phyloP scores from a whole-genome alignment of 2,113 vertebrate genomes.

The Panthera tigris region DNA sequence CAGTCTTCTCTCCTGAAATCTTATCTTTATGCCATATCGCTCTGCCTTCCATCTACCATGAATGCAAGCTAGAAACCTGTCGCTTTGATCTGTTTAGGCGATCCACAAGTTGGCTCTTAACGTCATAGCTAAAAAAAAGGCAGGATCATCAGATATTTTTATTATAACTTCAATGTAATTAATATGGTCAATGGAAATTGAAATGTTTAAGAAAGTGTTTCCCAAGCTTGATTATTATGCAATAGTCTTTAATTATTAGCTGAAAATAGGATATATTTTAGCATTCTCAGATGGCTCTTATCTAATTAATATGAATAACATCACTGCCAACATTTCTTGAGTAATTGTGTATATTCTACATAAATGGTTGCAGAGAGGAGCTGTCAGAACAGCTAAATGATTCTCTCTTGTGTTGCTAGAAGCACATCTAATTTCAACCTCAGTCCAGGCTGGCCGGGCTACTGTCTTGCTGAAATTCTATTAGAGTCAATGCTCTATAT shows the following conservation, averaged over 20 bases:
- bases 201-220: constrained; percentile 67
- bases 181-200: neutral
- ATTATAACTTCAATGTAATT: constrained; percentile 55
- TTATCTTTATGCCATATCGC: neutral
- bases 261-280: constrained; percentile 50
- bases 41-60: neutral
- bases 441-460: neutral
- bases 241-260: constrained; percentile 30
- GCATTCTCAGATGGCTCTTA: constrained; percentile 62
- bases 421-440: constrained; percentile 48
- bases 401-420: constrained; percentile 21
- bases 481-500: neutral
- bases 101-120: neutral
- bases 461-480: constrained; percentile 46
- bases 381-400: constrained; percentile 44
- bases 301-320: constrained; percentile 76
- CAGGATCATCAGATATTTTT: neutral
- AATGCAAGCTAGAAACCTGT: neutral
- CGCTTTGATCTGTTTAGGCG: neutral
- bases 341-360: constrained; percentile 63
- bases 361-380: constrained; percentile 63
- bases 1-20: neutral
- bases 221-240: constrained; percentile 3
- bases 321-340: constrained; percentile 63
- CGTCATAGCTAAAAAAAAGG: neutral